phyloP scores from a whole-genome alignment of 2,888 invertebrate genomes.

The Deroplatys truncata region DNA sequence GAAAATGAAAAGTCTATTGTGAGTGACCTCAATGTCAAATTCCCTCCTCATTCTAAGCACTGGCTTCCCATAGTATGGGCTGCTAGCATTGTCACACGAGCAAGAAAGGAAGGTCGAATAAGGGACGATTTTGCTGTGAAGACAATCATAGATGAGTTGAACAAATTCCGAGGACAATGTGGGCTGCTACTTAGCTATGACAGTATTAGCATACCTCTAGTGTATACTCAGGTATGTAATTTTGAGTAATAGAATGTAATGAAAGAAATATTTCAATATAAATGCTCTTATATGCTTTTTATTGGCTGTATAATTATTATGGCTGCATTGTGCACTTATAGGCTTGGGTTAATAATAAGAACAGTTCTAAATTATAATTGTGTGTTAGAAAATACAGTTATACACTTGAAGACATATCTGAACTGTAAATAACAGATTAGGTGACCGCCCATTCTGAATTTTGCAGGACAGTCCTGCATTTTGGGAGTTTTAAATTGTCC shows the following conservation, averaged over 20 bases:
- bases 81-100: constrained; percentile 81
- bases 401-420: too few species aligned
- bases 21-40: constrained; percentile 71
- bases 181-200: constrained; percentile 73
- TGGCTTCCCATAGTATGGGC: constrained; percentile 93
- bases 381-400: too few species aligned
- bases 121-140: constrained; percentile 90
- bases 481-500: too few species aligned
- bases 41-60: constrained; percentile 81
- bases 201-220: constrained; percentile 74
- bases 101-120: constrained; percentile 84
- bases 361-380: too few species aligned
- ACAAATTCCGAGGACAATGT: constrained; percentile 77
- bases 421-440: too few species aligned
- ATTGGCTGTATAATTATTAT: too few species aligned
- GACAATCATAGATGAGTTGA: constrained; percentile 82
- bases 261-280: background rate
- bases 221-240: constrained; percentile 65
- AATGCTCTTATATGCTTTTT: too few species aligned
- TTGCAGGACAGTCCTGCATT: too few species aligned
- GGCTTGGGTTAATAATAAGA: too few species aligned
- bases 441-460: too few species aligned
- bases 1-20: constrained; percentile 79
- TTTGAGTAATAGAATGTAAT: background rate
- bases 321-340: too few species aligned